phyloP scores from a whole-genome alignment of 2,113 vertebrate genomes.

The Entomyzon cyanotis region DNA sequence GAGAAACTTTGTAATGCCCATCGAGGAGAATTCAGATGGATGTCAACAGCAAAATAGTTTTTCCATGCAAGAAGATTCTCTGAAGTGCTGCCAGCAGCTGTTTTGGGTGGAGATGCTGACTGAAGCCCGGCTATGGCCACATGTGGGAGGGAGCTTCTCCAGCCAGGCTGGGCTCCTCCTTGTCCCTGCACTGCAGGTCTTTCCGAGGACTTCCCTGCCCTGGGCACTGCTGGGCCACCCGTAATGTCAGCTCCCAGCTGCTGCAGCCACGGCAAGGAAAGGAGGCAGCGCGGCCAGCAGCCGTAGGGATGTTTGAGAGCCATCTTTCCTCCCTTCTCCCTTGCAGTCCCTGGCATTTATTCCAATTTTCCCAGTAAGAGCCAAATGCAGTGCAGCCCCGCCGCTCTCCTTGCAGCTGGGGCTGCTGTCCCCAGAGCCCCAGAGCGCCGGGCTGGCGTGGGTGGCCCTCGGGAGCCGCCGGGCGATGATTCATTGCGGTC shows the following conservation, averaged over 20 bases:
- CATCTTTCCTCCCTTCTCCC: background rate
- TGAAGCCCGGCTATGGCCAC: background rate
- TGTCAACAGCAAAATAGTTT: background rate
- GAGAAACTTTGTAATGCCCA: background rate
- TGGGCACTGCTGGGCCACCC: background rate
- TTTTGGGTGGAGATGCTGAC: background rate
- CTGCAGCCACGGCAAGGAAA: rapidly evolving
- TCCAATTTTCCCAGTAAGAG: background rate
- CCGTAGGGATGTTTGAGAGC: background rate
- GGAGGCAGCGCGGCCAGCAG: background rate
- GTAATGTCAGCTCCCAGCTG: background rate
- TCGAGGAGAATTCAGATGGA: background rate
- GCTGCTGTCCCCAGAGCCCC: background rate
- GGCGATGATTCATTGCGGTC: background rate
- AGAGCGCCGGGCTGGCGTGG: background rate
- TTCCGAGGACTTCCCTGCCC: background rate
- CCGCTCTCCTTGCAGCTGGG: background rate
- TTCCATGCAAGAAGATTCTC: background rate
- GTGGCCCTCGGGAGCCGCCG: background rate
- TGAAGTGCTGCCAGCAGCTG: background rate
- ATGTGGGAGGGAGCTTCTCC: rapidly evolving
- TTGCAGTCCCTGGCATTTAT: background rate
- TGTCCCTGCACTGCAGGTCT: background rate
- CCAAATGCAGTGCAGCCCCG: rapidly evolving
- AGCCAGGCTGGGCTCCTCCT: background rate